These are phyloP conservation scores for Heteronetta atricapilla DNA, from an alignment of 2,113 vertebrate species.

Conservation along the genomic window DNA sequence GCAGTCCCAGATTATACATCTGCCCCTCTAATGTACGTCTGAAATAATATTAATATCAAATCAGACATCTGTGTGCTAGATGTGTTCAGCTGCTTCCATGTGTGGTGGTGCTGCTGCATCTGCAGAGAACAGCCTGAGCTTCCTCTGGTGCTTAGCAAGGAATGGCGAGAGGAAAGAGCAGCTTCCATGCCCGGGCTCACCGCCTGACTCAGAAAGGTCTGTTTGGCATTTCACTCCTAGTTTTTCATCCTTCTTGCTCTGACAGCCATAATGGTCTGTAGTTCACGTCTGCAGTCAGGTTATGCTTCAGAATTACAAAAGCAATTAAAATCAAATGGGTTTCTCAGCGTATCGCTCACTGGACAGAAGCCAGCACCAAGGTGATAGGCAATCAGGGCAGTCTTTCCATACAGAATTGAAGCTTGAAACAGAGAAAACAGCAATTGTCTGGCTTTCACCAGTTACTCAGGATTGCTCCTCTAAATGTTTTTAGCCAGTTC, in stretches of 20 bases:
- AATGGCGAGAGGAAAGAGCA: neutral
- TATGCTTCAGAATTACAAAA: neutral
- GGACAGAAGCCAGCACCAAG: neutral
- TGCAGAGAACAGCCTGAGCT: slow-evolving; percentile 3
- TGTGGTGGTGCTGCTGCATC: neutral
- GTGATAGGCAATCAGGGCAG: neutral
- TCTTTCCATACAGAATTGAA: neutral
- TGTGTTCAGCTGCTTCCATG: slow-evolving; percentile 23
- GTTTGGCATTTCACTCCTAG: neutral
- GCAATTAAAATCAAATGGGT: neutral
- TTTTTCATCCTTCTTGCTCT: neutral
- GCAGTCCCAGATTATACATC: slow-evolving; percentile 26
- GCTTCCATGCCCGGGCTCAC: accelerated
- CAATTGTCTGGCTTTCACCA: neutral
- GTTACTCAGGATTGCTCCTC: neutral
- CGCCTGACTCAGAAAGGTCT: neutral
- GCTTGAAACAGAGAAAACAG: neutral
- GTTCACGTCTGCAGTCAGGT: neutral
- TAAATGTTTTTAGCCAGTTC: neutral
- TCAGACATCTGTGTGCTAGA: slow-evolving; percentile 12
- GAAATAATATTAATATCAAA: slow-evolving; percentile 39
- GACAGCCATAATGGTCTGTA: neutral
- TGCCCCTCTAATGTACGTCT: slow-evolving; percentile 49
- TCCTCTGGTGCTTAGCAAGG: neutral
- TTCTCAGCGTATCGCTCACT: accelerated